Conservation (phyloP, 2,888 invertebrate genomes). For the Chironomus riparius region DNA sequence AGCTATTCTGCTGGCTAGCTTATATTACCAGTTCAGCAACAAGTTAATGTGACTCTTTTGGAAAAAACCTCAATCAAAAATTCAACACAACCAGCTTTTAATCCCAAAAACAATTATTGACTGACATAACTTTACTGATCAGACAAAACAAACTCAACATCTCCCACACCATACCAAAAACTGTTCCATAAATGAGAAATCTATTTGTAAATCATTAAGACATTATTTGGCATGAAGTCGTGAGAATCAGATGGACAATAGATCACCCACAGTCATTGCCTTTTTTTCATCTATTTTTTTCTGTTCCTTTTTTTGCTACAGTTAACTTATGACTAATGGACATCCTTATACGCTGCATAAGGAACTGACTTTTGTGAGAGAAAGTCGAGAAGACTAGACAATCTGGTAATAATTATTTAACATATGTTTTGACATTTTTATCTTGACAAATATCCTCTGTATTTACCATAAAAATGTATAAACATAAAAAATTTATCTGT, state of each 20-base stretch:
- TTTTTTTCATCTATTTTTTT: not conserved
- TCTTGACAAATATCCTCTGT: not conserved
- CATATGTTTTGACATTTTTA: constrained; percentile 22
- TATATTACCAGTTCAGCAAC: too few relatives aligned
- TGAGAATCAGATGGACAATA: constrained; percentile 15
- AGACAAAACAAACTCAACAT: too few relatives aligned
- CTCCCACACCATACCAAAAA: not conserved
- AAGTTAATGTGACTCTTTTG: too few relatives aligned
- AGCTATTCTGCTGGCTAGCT: too few relatives aligned
- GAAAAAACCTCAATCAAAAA: too few relatives aligned
- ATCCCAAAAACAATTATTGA: too few relatives aligned
- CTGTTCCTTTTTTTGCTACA: not conserved
- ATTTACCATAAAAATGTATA: not conserved
- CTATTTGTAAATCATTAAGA: constrained; percentile 13
- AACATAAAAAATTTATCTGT: not conserved
- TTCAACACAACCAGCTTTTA: too few relatives aligned
- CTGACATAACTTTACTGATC: too few relatives aligned
- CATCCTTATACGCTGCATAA: too few relatives aligned
- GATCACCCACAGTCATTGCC: constrained; percentile 11
- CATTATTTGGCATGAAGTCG: not conserved
- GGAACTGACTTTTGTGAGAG: too few relatives aligned
- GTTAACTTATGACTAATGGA: too few relatives aligned
- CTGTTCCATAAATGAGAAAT: too few relatives aligned
- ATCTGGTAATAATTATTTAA: constrained; percentile 18
- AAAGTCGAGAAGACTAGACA: not conserved